A percentile compares a stretch with the other conserved stretches of the same genome.
Conservation (phyloP, 2,888 invertebrate species). For the Nasonia oneida region DNA sequence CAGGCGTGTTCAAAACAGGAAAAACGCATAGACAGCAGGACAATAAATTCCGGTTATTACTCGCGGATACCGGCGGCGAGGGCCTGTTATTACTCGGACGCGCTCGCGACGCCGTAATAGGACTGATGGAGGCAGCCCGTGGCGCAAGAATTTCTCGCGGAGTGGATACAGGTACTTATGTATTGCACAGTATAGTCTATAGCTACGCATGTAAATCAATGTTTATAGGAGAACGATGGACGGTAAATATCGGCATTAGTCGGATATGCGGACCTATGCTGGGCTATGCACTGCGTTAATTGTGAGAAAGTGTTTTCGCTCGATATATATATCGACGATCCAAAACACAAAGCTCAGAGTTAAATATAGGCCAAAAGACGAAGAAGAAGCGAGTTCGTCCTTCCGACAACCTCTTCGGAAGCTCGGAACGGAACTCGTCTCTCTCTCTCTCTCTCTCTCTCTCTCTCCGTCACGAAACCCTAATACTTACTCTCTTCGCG, state of each 20-base stretch:
- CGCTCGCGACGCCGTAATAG: too few species aligned
- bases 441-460: not conserved
- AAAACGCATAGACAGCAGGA: not conserved
- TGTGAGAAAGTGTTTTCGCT: constrained; percentile 7
- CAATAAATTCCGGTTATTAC: constrained; percentile 11
- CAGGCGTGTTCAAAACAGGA: too few species aligned
- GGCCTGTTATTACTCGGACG: constrained; percentile 9
- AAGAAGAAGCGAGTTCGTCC: not conserved
- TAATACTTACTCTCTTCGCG: not conserved
- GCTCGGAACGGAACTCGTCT: not conserved
- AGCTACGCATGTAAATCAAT: constrained; percentile 41
- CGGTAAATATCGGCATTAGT: not conserved
- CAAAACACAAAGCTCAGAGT: too few species aligned
- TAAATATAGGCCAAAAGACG: too few species aligned
- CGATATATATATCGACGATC: too few species aligned
- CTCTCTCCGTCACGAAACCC: not conserved
- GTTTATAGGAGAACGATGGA: constrained; percentile 22
- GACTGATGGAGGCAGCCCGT: too few species aligned
- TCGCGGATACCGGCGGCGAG: not conserved
- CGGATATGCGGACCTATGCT: too few species aligned
- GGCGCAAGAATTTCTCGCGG: not conserved
- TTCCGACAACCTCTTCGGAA: not conserved
- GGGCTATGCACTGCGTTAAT: not conserved
- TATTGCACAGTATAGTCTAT: not conserved
- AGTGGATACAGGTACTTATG: not conserved